phyloP scores from a whole-genome alignment of 1,140 invertebrate species.

The Musca vetustissima region DNA sequence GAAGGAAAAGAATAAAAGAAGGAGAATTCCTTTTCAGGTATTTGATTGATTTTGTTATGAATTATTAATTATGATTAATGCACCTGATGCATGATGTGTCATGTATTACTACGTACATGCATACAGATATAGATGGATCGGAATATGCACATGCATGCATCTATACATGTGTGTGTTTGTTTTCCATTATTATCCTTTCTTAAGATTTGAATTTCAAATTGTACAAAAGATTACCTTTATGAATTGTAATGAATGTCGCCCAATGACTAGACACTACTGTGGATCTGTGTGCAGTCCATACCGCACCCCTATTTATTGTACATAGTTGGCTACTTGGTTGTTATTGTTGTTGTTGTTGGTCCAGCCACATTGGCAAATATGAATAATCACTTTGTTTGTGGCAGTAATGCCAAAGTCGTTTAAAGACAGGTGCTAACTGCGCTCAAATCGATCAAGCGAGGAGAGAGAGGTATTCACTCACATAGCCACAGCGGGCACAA shows the following conservation, averaged over 20 bases:
- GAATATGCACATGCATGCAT: background rate
- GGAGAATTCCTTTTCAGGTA: conserved; percentile 10
- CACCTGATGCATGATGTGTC: background rate
- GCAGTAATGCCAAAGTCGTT: conserved; percentile 17
- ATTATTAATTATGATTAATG: conserved; percentile 25
- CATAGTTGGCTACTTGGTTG: background rate
- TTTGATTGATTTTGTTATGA: conserved; percentile 24
- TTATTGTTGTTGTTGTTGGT: background rate
- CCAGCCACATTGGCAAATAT: background rate
- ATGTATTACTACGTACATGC: background rate
- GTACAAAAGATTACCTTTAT: no score
- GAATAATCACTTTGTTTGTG: conserved; percentile 23
- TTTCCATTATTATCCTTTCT: background rate
- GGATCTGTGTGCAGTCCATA: background rate
- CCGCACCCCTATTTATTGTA: background rate
- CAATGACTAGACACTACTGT: conserved; percentile 5
- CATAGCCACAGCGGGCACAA: no score
- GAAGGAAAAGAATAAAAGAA: no score
- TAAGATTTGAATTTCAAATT: conserved; percentile 16
- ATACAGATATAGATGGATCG: background rate
- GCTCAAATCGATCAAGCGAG: conserved; percentile 21
- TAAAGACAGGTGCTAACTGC: conserved; percentile 22
- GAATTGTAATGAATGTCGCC: background rate
- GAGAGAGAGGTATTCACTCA: background rate
- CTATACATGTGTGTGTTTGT: background rate